phyloP scores from a whole-genome alignment of 2,113 vertebrate genomes.

The Cygnus buccinator region DNA sequence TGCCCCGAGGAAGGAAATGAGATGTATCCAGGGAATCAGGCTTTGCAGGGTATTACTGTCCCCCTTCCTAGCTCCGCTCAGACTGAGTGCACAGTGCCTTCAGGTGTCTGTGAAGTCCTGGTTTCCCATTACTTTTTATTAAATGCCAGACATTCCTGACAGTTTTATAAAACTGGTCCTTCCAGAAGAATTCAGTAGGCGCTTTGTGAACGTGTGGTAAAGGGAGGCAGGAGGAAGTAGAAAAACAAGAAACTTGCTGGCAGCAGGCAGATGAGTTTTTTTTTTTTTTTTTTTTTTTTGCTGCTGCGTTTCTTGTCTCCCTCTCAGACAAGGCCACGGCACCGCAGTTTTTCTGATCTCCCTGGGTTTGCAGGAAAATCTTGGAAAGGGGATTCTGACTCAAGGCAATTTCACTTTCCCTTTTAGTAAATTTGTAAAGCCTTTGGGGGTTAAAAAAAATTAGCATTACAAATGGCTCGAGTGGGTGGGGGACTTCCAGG shows the following conservation, averaged over 20 bases:
- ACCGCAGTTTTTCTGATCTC: neutral
- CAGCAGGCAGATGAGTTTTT: neutral
- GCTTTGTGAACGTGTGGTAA: neutral
- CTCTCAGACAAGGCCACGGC: neutral
- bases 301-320: neutral
- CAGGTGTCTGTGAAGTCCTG: neutral
- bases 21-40: neutral
- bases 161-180: neutral
- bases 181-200: neutral
- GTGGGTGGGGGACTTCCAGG: neutral
- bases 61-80: neutral
- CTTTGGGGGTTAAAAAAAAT: neutral
- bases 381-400: neutral
- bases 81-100: neutral
- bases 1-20: neutral
- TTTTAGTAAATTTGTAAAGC: neutral
- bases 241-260: neutral
- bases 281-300: neutral
- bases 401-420: neutral
- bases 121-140: too few relatives aligned
- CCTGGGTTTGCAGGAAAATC: neutral
- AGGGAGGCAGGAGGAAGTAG: neutral
- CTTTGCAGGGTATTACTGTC: neutral
- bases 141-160: conserved; percentile 2
- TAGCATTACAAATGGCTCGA: neutral